Base-by-base conservation (phyloP, 2,113 vertebrate genomes). In the Miniopterus natalensis region DNA sequence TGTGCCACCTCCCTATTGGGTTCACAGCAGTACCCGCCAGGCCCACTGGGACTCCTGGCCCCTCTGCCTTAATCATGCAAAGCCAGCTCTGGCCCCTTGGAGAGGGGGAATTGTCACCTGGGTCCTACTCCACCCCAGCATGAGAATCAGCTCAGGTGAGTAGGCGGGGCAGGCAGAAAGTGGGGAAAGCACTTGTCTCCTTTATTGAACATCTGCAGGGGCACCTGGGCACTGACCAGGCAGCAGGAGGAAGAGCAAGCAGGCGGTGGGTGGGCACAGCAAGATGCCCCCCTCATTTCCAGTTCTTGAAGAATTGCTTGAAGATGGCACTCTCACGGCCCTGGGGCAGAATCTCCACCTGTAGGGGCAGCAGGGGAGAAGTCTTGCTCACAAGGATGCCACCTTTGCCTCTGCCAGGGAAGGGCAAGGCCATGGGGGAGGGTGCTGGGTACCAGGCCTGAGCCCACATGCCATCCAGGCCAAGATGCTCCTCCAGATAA, bases 301-400 rank as follows among this genome's bases (percentile, higher is more conserved):
- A 99, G 98, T 97, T 96, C 78, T 98, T 75, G 94, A 99, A 99
- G 98, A 99, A 99, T 94, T 99, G 99, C 98, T 99, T 99, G 98
- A 99, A 99, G 95, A 99, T 99, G 88, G 99, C 98, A 0, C 98
- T 99, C 98, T 99, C 99, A 0, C 97, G 98, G 94, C 99, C 99
- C 96, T 99, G 98, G 1, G 99, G 99, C 95, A 99, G 98, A 51
- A 99, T 99, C 96, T 99, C 99, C 98, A 99, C 99, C 99, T 99
- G 97, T 18, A 89, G 86, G 49, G 42, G 95, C 5, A 77, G 1
- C 12, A 21, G 40, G 57, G 42, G 53, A 86, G 73, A 90, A 45
- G 59, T 27, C 10, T 6, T n/a, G 27, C 27, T 89, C 73, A 49
- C 6, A 12, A 51, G 40, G 29, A 12, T 15, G 31, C 51, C 57